Conservation (phyloP, 2,888 invertebrate species). For the Caenorhabditis zanzibari region DNA sequence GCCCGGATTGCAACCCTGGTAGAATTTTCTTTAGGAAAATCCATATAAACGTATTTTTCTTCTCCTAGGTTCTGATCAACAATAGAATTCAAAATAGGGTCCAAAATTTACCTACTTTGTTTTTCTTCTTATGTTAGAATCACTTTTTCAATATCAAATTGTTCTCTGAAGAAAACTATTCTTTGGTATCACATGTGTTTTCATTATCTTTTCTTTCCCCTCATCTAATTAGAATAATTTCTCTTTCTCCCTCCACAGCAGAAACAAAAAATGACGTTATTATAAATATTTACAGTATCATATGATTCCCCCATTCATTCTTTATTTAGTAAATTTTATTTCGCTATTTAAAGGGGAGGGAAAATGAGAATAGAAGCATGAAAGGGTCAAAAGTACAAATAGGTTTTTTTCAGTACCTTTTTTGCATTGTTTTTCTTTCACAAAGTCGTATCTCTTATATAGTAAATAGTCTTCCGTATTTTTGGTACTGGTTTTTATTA, state of each 20-base stretch:
- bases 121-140: not conserved
- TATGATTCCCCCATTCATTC: constrained; percentile 18
- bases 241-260: not conserved
- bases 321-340: constrained; percentile 2
- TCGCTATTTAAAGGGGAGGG: not conserved
- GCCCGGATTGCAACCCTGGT: no score
- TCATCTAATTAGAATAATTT: constrained; percentile 37
- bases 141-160: no score
- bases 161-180: not conserved
- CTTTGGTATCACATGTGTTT: constrained; percentile 15
- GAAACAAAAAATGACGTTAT: constrained; percentile 12
- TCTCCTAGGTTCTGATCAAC: no score
- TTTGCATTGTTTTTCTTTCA: not conserved
- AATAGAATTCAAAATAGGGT: no score
- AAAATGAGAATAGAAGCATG: constrained; percentile 6
- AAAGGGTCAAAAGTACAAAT: constrained; percentile 1
- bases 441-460: not conserved
- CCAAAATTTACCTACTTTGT: no score
- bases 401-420: not conserved
- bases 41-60: no score
- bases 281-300: constrained; percentile 23
- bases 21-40: no score
- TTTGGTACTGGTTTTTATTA: constrained; percentile 32
- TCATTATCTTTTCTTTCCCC: not conserved
- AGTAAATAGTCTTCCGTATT: not conserved